Evolutionary conservation across 1,140 invertebrate species (phyloP), one percentile per base, ranked within the genome.

Genomic region (Caenorhabditis remanei): DNA sequence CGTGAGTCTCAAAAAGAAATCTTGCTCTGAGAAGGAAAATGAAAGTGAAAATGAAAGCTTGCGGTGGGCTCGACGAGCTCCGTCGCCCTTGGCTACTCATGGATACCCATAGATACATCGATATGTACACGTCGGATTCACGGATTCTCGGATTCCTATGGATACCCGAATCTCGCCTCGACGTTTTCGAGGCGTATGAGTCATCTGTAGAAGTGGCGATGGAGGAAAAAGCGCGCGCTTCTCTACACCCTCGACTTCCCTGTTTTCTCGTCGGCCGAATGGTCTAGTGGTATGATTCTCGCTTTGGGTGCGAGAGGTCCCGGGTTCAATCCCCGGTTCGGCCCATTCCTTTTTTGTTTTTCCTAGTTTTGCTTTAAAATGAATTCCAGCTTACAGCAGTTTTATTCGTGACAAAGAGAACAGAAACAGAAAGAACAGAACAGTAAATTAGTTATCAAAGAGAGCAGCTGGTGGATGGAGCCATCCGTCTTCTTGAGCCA

Each of bases 281-380:
- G 86, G 90, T 91, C 90, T 91, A 92, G 91, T 90, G 91, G 88
- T 90, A 92, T 91, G 90, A 90, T 90, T 90, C 90, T 90, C 90
- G 90, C 90, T 90, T 90, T 91, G 90, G 90, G 90, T 90, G 90
- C 90, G 90, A 90, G 90, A 90, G 90, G 90, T 89, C 90, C 90
- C 90, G 90, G 90, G 88, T 90, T 90, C 90, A 90, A 90, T 90
- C 90, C 87, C 89, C 89, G 89, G 89, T 56, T 84, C 82, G 55
- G 82, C 82, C 82, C 82, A 82, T 48, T 24, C 32, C 2, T 32
- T 32, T 32, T 32, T 32, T 32, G 1, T 32, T 32, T 32, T 32
- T n/a, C n/a, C n/a, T n/a, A n/a, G n/a, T n/a, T n/a, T n/a, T n/a
- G n/a, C n/a, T n/a, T n/a, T n/a, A n/a, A n/a, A n/a, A n/a, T n/a